A percentile compares a stretch with the other conserved stretches of the same genome.
Conservation (phyloP, 2,888 invertebrate genomes). For the Agriopis aurantiaria region DNA sequence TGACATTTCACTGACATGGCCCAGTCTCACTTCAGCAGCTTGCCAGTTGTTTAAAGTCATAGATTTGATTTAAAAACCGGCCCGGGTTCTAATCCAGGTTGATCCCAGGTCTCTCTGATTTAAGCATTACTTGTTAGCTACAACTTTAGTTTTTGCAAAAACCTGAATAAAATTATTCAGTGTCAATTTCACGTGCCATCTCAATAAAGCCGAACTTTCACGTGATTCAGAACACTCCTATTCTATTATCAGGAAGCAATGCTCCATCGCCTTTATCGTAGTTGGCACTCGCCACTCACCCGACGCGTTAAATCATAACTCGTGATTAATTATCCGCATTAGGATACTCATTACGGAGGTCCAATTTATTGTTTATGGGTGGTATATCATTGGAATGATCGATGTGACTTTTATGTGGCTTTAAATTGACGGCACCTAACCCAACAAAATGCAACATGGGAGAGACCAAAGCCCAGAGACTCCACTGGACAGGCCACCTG, state of each 20-base stretch:
- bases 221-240: slow-evolving; percentile 25
- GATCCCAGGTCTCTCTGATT: no score
- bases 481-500: no score
- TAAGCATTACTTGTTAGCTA: no score
- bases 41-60: no score
- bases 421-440: neutral
- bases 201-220: slow-evolving; percentile 15
- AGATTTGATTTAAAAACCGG: no score
- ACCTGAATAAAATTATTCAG: no score
- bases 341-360: slow-evolving; percentile 26
- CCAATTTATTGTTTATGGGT: slow-evolving; percentile 23
- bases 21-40: no score
- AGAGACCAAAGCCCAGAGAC: no score
- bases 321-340: slow-evolving; percentile 46
- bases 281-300: slow-evolving; percentile 50
- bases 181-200: neutral
- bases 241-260: slow-evolving; percentile 41
- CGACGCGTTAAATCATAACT: slow-evolving; percentile 44
- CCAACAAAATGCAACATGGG: no score
- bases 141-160: no score
- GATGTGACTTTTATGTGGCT: neutral
- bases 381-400: slow-evolving; percentile 8
- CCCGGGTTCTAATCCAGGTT: no score
- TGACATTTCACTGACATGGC: no score
- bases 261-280: slow-evolving; percentile 46